A percentile compares a stretch with the other conserved stretches of the same genome.
phyloP scores from a whole-genome alignment of 1,140 invertebrate genomes.

The Camponotus pennsylvanicus region DNA sequence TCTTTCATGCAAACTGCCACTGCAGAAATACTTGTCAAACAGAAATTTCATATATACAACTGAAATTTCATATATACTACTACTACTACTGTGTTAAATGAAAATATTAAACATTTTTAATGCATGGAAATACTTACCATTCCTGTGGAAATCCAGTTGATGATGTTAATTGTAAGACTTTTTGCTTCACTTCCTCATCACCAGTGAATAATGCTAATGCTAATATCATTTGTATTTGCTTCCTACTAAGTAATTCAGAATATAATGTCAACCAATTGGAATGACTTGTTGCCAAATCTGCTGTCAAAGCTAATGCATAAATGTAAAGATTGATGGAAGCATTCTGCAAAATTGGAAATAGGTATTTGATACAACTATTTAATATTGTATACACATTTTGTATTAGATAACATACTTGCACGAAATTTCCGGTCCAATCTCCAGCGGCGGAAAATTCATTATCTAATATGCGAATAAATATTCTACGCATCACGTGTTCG shows the following conservation, averaged over 20 bases:
- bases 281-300: conserved; percentile 84
- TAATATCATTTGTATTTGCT: conserved; percentile 86
- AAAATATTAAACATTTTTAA: neutral
- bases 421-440: conserved; percentile 77
- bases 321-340: conserved; percentile 84
- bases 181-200: conserved; percentile 84
- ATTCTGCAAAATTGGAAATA: conserved; percentile 74
- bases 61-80: neutral
- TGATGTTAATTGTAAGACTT: conserved; percentile 84
- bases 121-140: conserved; percentile 70
- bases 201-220: conserved; percentile 86
- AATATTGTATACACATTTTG: conserved; percentile 22
- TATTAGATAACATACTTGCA: conserved; percentile 71
- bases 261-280: conserved; percentile 85
- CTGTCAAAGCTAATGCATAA: conserved; percentile 84
- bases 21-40: conserved; percentile 77
- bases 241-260: conserved; percentile 83
- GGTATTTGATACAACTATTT: neutral
- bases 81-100: conserved; percentile 20
- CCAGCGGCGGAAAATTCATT: conserved; percentile 63
- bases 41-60: conserved; percentile 44
- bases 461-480: conserved; percentile 77
- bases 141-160: conserved; percentile 84
- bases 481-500: conserved; percentile 77
- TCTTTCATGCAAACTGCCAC: conserved; percentile 85